Evolutionary conservation across 2,113 vertebrate species (phyloP), one percentile per base, ranked within the genome.

Genomic region (Perca fluviatilis): DNA sequence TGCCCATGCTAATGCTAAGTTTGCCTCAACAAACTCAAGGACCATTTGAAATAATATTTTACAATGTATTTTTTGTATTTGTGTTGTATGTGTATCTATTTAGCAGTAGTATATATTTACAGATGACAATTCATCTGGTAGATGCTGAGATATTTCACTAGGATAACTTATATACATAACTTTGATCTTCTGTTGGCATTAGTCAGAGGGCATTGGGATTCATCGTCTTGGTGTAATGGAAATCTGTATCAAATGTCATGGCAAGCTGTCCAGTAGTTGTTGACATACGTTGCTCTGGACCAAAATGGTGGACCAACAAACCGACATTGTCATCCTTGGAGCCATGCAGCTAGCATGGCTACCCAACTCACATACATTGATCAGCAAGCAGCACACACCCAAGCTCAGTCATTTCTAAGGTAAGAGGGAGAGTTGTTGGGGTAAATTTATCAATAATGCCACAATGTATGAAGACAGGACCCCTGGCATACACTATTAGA

Each of bases 371-470:
- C 46, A 57, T 15, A 50, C 77, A 80, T 18, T 30, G 51, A 71
- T 54, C 30, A 15, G 25, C 50, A 54, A 18, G 13, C 16, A 68
- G 7, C 50, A 25, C 50, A 36, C 3, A 16, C 7, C 43, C 12
- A 5, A 21, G 57, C 56, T 40, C 11, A 40, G 2, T 60, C 54
- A 6, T 40, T n/a, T 43, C 23, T 51, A 1, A 23, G 50, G 36
- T 27, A 33, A 60, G 63, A 36, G 21, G 64, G 50, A 54, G 36
- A 16, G 13, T 36, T 70, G 18, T 18, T 53, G 25, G 33, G 23
- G 2, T 51, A 62, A 53, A 60, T 1, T 14, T 33, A 78, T 70
- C 50, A 79, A 40, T 63, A 47, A 75, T 40, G 49, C 25, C 25
- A 43, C 47, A 53, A 8, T 62, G 15, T 14, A 60, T 51, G 30